Evolutionary conservation across 2,113 vertebrate species (phyloP).

Genomic region (Chrysemys picta): DNA sequence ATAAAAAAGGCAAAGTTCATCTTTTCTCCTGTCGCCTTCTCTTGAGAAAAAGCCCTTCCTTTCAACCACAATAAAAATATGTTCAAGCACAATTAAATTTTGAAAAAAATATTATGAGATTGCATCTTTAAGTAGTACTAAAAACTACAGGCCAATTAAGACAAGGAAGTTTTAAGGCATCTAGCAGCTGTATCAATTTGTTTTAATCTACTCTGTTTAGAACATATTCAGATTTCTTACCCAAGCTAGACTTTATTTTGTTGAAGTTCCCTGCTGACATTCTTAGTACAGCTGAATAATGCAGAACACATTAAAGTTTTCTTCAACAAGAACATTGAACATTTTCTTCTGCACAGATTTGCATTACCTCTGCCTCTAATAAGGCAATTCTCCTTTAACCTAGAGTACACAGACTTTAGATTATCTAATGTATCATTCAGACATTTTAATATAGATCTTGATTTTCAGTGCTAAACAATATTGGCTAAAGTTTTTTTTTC

Average conservation of each 20-base stretch:
- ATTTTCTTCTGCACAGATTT: not conserved
- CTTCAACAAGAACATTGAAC: not conserved
- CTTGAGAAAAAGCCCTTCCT: not conserved
- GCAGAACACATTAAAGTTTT: not conserved
- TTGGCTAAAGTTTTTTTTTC: slow-evolving; percentile 11
- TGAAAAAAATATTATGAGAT: not conserved
- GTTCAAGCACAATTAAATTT: not conserved
- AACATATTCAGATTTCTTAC: not conserved
- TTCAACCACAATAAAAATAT: not conserved
- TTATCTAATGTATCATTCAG: slow-evolving; percentile 8
- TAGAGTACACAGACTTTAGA: slow-evolving; percentile 2
- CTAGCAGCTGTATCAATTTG: not conserved
- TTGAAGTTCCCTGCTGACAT: not conserved
- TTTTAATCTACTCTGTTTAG: not conserved
- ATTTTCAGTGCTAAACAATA: slow-evolving; percentile 24
- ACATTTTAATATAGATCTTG: slow-evolving; percentile 36
- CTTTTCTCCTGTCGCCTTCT: not conserved
- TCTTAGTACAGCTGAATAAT: not conserved
- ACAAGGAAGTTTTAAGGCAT: not conserved
- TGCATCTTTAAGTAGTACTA: not conserved
- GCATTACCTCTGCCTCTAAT: not conserved
- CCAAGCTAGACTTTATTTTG: not conserved
- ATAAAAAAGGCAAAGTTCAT: not conserved
- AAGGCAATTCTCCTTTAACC: not conserved
- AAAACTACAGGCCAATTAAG: not conserved